Evolutionary conservation across 2,797 vertebrate genomes (phyloP).

Genomic region (Salmo trutta): DNA sequence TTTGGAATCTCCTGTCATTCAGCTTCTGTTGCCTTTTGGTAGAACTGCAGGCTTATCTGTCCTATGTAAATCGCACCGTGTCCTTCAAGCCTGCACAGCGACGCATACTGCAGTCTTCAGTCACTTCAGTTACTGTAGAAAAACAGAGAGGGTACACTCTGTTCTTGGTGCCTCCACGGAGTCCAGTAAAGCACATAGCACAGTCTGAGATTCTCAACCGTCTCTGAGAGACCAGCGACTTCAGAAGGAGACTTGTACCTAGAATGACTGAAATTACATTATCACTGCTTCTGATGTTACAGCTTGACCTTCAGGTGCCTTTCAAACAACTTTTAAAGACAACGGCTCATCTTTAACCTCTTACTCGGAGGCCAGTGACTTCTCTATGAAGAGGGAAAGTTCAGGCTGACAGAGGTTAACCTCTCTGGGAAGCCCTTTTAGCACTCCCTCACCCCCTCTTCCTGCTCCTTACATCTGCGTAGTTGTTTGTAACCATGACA

Average conservation of each 20-base stretch:
- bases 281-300: too few relatives aligned
- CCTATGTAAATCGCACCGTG: slow-evolving; percentile 26
- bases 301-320: not conserved
- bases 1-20: not conserved
- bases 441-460: slow-evolving; percentile 17
- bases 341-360: slow-evolving; percentile 6
- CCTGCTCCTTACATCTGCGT: slow-evolving; percentile 58
- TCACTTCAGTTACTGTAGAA: not conserved
- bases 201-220: slow-evolving; percentile 21
- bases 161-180: not conserved
- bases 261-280: not conserved
- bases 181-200: not conserved
- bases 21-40: slow-evolving; percentile 41
- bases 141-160: not conserved
- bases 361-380: slow-evolving; percentile 13
- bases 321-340: not conserved
- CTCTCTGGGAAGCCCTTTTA: slow-evolving; percentile 25
- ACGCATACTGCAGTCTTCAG: not conserved
- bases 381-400: slow-evolving; percentile 34
- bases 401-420: slow-evolving; percentile 39
- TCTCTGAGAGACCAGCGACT: not conserved
- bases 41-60: slow-evolving; percentile 42
- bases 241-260: not conserved
- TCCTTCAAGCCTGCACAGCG: slow-evolving; percentile 33
- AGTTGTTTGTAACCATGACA: slow-evolving; percentile 76